These are phyloP conservation scores for Toxotes lorentzi DNA, from an alignment of 2,797 vertebrate species.

Conservation along the genomic window DNA sequence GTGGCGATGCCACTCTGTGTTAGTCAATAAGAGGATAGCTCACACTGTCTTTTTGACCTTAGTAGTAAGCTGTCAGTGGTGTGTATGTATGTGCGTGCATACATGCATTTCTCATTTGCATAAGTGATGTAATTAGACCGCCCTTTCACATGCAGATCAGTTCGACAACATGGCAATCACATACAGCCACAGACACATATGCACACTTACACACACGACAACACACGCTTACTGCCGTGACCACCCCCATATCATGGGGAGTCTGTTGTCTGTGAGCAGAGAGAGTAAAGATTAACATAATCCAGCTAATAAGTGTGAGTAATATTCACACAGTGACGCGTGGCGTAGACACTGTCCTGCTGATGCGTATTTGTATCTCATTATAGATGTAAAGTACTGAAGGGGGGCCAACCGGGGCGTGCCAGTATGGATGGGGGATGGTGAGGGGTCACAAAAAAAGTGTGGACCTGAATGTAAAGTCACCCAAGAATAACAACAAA, in stretches of 20 bases:
- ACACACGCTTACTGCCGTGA: conserved; percentile 77
- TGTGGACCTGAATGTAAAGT: conserved; percentile 42
- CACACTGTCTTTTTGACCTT: conserved; percentile 72
- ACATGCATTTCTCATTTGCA: conserved; percentile 75
- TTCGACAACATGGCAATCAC: conserved; percentile 84
- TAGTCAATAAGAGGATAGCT: conserved; percentile 61
- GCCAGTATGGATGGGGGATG: conserved; percentile 55
- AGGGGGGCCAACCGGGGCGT: conserved; percentile 40
- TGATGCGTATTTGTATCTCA: conserved; percentile 90
- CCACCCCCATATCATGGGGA: conserved; percentile 80
- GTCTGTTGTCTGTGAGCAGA: conserved; percentile 86
- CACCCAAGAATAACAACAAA: conserved; percentile 55
- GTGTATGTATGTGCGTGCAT: conserved; percentile 64
- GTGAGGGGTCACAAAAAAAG: conserved; percentile 61
- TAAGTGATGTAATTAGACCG: conserved; percentile 85
- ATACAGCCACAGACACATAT: conserved; percentile 43
- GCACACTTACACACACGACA: conserved; percentile 54
- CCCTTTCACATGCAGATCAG: conserved; percentile 84
- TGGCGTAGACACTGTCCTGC: conserved; percentile 87
- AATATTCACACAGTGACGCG: conserved; percentile 89
- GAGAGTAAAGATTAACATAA: conserved; percentile 91
- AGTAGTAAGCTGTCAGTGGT: conserved; percentile 59
- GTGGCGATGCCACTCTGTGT: conserved; percentile 63
- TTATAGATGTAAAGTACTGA: conserved; percentile 86
- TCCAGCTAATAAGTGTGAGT: conserved; percentile 89